Evolutionary conservation across 1,140 invertebrate genomes (phyloP).

Genomic region (Lordiphosa clarofinis): DNA sequence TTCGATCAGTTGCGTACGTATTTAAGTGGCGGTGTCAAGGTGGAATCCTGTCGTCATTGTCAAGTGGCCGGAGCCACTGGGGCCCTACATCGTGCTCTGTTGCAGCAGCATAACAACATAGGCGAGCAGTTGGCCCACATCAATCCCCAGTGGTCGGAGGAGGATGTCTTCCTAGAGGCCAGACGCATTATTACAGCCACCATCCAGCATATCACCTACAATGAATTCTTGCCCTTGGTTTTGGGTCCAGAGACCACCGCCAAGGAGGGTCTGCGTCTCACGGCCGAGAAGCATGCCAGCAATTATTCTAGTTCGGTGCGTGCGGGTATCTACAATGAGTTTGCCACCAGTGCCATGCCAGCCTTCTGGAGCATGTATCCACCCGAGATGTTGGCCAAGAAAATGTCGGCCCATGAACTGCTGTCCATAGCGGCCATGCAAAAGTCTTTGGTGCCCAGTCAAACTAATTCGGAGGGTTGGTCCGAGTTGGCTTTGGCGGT

Average conservation of each 20-base stretch:
- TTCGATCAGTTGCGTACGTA: slow-evolving; percentile 87
- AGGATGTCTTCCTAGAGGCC: slow-evolving; percentile 89
- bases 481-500: slow-evolving; percentile 82
- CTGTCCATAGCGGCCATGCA: slow-evolving; percentile 80
- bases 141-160: slow-evolving; percentile 93
- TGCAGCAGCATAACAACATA: slow-evolving; percentile 91
- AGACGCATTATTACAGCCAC: slow-evolving; percentile 87
- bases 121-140: slow-evolving; percentile 85
- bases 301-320: slow-evolving; percentile 89
- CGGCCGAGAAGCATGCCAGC: slow-evolving; percentile 67
- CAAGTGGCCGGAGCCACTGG: slow-evolving; percentile 80
- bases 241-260: slow-evolving; percentile 82
- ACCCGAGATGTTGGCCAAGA: slow-evolving; percentile 71
- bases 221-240: slow-evolving; percentile 90
- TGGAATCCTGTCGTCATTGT: slow-evolving; percentile 82
- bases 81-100: slow-evolving; percentile 85
- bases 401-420: slow-evolving; percentile 79
- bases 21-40: slow-evolving; percentile 85
- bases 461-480: slow-evolving; percentile 77
- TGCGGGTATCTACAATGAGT: slow-evolving; percentile 82
- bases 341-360: slow-evolving; percentile 87
- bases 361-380: slow-evolving; percentile 88
- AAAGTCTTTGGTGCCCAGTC: slow-evolving; percentile 77
- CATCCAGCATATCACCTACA: slow-evolving; percentile 93
- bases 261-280: slow-evolving; percentile 78